phyloP scores from a whole-genome alignment of 2,888 invertebrate species.

The Macroteleia sp. region DNA sequence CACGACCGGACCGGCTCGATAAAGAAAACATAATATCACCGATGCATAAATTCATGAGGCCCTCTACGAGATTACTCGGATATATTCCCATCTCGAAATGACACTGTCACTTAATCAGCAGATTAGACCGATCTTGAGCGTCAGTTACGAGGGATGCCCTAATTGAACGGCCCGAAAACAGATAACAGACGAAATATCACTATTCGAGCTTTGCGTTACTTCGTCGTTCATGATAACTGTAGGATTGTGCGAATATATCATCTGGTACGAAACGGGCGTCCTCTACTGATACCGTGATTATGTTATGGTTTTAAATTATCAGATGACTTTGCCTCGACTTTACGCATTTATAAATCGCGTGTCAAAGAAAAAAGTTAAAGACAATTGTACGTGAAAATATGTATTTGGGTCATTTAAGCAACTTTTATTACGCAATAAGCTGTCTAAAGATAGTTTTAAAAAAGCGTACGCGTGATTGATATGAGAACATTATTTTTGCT shows the following conservation, averaged over 20 bases:
- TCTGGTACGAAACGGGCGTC: not conserved
- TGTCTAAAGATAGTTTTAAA: too few species aligned
- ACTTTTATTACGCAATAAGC: too few species aligned
- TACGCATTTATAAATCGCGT: too few species aligned
- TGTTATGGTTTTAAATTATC: slow-evolving; percentile 2
- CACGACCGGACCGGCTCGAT: slow-evolving; percentile 39
- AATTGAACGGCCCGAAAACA: slow-evolving; percentile 46
- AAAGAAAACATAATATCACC: slow-evolving; percentile 53
- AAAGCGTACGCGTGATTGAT: too few species aligned
- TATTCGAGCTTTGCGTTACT: slow-evolving; percentile 18
- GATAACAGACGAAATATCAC: slow-evolving; percentile 44
- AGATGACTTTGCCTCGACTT: not conserved
- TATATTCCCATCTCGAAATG: slow-evolving; percentile 25
- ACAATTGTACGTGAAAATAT: too few species aligned
- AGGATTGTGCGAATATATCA: slow-evolving; percentile 21
- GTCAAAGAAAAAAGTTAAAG: too few species aligned
- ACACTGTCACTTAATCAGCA: slow-evolving; percentile 50
- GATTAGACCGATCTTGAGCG: slow-evolving; percentile 45
- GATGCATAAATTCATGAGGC: too few species aligned
- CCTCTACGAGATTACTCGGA: slow-evolving; percentile 32
- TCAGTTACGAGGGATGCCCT: slow-evolving; percentile 42
- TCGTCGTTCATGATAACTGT: slow-evolving; percentile 17
- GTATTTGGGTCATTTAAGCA: too few species aligned
- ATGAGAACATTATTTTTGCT: too few species aligned
- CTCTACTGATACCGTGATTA: slow-evolving; percentile 13